Evolutionary conservation across 1,140 invertebrate species (phyloP).

Genomic region (Epicauta chinensis): DNA sequence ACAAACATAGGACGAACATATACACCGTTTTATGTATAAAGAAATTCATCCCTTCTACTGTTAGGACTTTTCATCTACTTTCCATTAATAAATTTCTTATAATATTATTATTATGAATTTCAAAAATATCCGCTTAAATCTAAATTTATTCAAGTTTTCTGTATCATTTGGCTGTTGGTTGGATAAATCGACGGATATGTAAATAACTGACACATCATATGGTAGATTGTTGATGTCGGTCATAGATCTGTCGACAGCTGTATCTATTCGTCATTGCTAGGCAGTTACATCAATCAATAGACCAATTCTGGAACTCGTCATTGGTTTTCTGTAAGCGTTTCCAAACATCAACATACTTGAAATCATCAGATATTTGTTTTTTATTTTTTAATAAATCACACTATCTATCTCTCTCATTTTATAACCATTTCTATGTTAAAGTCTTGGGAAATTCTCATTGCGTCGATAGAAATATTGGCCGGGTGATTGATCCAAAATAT

Average conservation of each 20-base stretch:
- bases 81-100: too few relatives aligned
- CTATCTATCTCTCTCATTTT: too few relatives aligned
- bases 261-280: conserved; percentile 15
- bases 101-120: too few relatives aligned
- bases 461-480: conserved; percentile 9
- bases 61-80: too few relatives aligned
- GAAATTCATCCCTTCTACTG: too few relatives aligned
- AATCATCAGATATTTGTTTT: conserved; percentile 3
- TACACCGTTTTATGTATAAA: too few relatives aligned
- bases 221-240: conserved; percentile 5
- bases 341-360: conserved; percentile 12
- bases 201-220: conserved; percentile 9
- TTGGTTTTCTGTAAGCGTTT: conserved; percentile 7
- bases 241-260: conserved; percentile 13
- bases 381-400: conserved; percentile 4
- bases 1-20: conserved; percentile 15
- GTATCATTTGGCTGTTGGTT: too few relatives aligned
- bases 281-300: conserved; percentile 15
- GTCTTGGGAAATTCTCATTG: conserved; percentile 9
- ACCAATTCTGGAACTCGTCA: conserved; percentile 9
- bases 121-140: too few relatives aligned
- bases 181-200: conserved; percentile 13
- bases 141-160: too few relatives aligned
- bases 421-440: conserved; percentile 6
- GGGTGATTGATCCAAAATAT: conserved; percentile 9